These are phyloP conservation scores for Engraulis encrasicolus DNA, from an alignment of 2,113 vertebrate species.

Conservation along the genomic window DNA sequence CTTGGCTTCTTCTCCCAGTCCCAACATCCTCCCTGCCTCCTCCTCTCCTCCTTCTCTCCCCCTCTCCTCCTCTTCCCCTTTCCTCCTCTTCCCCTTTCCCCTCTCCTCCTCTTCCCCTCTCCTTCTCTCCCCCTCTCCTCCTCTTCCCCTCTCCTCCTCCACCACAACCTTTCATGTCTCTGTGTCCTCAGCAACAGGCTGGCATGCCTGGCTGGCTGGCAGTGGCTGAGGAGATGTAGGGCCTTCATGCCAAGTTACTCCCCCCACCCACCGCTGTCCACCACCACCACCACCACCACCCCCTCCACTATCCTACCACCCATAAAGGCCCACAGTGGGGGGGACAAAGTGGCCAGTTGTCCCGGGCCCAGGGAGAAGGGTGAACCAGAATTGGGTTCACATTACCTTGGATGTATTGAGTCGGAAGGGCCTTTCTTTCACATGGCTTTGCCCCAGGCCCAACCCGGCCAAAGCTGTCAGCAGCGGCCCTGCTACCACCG, in stretches of 20 bases:
- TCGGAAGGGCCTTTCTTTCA: no score
- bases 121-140: slow-evolving; percentile 16
- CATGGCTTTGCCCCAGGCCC: no score
- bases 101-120: slow-evolving; percentile 3
- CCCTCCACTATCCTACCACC: no score
- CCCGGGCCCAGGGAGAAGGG: no score
- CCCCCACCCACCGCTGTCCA: slow-evolving; percentile 22
- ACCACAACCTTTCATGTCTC: background rate
- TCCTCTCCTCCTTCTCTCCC: background rate
- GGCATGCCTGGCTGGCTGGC: slow-evolving; percentile 48
- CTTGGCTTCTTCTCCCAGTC: no score
- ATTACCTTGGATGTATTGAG: no score
- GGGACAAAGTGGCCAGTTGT: no score
- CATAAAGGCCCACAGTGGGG: no score
- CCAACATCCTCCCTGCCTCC: slow-evolving; percentile 23
- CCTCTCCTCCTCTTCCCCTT: background rate
- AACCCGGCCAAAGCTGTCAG: no score
- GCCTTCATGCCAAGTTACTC: slow-evolving; percentile 69
- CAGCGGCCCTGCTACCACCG: no score
- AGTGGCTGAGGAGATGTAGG: no score
- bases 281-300: background rate
- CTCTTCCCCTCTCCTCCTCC: background rate
- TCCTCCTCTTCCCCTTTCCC: background rate
- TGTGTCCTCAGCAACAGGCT: slow-evolving; percentile 63
- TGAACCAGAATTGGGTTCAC: no score